phyloP scores from a whole-genome alignment of 53 echinoderm and acorn worm genomes.

The Arbacia lixula region DNA sequence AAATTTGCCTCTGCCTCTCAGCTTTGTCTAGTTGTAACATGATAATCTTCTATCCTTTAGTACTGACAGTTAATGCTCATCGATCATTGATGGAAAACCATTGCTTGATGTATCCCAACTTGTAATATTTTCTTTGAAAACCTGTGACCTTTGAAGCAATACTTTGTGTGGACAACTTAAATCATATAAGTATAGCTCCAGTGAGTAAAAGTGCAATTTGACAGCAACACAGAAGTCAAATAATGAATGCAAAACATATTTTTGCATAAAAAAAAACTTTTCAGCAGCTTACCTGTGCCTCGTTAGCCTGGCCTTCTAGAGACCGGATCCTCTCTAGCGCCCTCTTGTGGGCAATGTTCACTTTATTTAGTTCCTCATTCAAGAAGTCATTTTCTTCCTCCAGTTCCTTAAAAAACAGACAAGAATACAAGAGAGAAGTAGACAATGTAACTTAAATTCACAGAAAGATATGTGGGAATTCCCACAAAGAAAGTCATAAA shows the following conservation, averaged over 20 bases:
- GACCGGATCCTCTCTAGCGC: conserved; percentile 73
- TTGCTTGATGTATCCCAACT: too few species aligned
- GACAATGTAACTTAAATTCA: not conserved
- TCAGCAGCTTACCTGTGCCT: conserved; percentile 16
- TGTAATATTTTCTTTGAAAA: too few species aligned
- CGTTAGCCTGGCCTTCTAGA: conserved; percentile 55
- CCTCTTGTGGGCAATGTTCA: conserved; percentile 78
- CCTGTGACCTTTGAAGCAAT: too few species aligned
- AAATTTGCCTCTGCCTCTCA: too few species aligned
- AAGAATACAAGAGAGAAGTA: not conserved
- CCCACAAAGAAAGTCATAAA: too few species aligned
- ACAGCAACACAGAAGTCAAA: not conserved
- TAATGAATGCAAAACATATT: not conserved
- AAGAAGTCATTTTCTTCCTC: conserved; percentile 97
- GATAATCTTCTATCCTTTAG: too few species aligned
- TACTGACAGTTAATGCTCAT: too few species aligned
- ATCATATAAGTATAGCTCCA: not conserved
- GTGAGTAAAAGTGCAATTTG: too few species aligned
- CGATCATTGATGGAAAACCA: too few species aligned
- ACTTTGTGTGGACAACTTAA: too few species aligned
- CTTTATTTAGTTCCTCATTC: conserved; percentile 82
- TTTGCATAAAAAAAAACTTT: not conserved
- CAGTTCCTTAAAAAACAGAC: conserved; percentile 88
- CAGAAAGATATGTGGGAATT: not conserved
- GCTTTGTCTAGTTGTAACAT: too few species aligned